Percentiles rank a stretch among this genome's conserved stretches.
These are phyloP conservation scores for Leptinotarsa defecta DNA, from an alignment of 1,140 invertebrate species.

Conservation along the genomic window DNA sequence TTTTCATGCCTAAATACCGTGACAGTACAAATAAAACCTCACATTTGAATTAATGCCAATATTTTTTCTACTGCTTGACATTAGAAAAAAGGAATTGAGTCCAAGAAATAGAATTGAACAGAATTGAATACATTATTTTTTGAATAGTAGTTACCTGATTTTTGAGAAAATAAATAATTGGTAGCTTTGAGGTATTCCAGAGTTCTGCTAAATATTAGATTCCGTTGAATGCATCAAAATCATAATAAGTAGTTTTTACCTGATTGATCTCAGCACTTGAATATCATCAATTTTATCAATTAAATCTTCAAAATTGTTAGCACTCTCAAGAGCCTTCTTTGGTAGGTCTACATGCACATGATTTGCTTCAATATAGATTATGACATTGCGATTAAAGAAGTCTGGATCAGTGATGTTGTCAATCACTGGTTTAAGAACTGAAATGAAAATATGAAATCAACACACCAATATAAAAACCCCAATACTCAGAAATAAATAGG, in stretches of 20 bases:
- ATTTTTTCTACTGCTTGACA: too few species aligned
- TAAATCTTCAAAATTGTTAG: conserved; percentile 88
- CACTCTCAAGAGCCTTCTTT: conserved; percentile 81
- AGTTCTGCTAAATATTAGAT: too few species aligned
- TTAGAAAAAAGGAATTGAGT: too few species aligned
- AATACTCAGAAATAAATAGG: background rate
- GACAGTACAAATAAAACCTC: too few species aligned
- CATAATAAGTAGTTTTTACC: conserved; percentile 55
- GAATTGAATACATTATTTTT: too few species aligned
- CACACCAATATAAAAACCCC: background rate
- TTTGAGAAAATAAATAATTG: too few species aligned
- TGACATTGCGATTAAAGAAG: conserved; percentile 87
- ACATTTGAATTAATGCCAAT: too few species aligned
- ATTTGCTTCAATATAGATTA: conserved; percentile 80
- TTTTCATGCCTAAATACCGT: too few species aligned
- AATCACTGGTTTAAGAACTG: conserved; percentile 83
- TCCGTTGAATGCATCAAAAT: too few species aligned
- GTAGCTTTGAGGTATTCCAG: too few species aligned
- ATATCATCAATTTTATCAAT: conserved; percentile 81
- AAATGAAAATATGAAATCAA: conserved; percentile 47
- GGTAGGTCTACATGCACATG: conserved; percentile 79
- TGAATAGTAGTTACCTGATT: too few species aligned
- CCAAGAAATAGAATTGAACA: too few species aligned
- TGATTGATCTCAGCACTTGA: conserved; percentile 81
- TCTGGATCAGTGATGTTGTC: conserved; percentile 86